Conservation (phyloP, 2,797 vertebrate genomes). For the Clarias fuscus region DNA sequence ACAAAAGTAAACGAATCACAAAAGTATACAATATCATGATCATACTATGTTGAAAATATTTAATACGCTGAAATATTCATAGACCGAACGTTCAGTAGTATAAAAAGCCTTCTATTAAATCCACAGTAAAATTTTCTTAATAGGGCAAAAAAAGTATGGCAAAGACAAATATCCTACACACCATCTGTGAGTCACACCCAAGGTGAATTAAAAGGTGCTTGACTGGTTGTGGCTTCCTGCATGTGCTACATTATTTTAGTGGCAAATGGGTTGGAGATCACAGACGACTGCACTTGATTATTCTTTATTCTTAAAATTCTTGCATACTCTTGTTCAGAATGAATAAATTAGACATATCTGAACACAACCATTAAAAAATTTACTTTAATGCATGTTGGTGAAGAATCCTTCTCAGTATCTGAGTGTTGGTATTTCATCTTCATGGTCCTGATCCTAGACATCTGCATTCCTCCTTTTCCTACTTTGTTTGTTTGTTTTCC, state of each 20-base stretch:
- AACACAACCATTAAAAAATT: not conserved
- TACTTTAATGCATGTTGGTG: not conserved
- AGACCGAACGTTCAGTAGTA: not conserved
- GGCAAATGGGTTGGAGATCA: not conserved
- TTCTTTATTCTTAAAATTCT: not conserved
- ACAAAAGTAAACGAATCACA: not conserved
- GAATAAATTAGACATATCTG: not conserved
- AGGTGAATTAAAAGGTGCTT: not conserved
- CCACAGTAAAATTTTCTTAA: not conserved
- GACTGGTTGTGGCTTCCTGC: constrained; percentile 2
- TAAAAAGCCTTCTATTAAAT: not conserved
- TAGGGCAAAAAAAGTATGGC: not conserved
- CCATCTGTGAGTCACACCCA: not conserved
- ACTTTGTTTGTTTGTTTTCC: not conserved
- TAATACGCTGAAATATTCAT: not conserved
- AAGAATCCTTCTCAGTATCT: not conserved
- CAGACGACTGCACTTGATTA: not conserved
- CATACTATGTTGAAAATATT: not conserved
- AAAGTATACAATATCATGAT: not conserved
- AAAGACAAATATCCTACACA: not conserved
- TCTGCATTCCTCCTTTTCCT: not conserved
- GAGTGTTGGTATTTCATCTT: not conserved
- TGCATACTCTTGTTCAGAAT: not conserved
- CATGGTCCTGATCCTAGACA: not conserved
- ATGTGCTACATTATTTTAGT: not conserved